Conservation (phyloP, 2,888 invertebrate species). For the Cerceris ruficornis region DNA sequence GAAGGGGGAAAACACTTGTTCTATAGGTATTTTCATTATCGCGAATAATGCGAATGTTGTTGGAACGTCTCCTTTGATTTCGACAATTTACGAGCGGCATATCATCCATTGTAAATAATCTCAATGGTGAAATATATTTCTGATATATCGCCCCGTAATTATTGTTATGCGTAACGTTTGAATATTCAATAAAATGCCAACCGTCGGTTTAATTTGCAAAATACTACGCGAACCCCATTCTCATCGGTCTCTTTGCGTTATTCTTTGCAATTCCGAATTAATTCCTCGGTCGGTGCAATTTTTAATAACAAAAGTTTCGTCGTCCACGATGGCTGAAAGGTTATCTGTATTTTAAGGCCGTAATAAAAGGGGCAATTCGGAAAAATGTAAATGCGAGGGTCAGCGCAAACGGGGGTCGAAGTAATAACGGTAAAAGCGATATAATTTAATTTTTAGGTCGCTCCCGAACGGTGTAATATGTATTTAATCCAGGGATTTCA, state of each 20-base stretch:
- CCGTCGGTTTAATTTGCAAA: background rate
- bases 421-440: slow-evolving; percentile 17
- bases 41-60: too few species aligned
- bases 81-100: background rate
- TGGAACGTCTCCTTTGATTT: background rate
- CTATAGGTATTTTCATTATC: too few species aligned
- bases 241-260: background rate
- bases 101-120: too few species aligned
- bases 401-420: background rate
- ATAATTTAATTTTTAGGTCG: slow-evolving; percentile 40
- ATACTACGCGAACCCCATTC: background rate
- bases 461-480: slow-evolving; percentile 17
- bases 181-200: background rate
- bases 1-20: too few species aligned
- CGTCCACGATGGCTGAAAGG: background rate
- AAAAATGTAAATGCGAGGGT: slow-evolving; percentile 5
- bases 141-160: background rate
- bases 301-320: background rate
- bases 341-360: slow-evolving; percentile 1
- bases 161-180: background rate
- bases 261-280: background rate
- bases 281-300: background rate
- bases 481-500: slow-evolving; percentile 27
- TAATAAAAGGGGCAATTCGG: background rate
- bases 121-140: too few species aligned